Evolutionary conservation across 1,140 invertebrate species (phyloP), one percentile per base, ranked within the genome.

Genomic region (Apocrypta bakeri): DNA sequence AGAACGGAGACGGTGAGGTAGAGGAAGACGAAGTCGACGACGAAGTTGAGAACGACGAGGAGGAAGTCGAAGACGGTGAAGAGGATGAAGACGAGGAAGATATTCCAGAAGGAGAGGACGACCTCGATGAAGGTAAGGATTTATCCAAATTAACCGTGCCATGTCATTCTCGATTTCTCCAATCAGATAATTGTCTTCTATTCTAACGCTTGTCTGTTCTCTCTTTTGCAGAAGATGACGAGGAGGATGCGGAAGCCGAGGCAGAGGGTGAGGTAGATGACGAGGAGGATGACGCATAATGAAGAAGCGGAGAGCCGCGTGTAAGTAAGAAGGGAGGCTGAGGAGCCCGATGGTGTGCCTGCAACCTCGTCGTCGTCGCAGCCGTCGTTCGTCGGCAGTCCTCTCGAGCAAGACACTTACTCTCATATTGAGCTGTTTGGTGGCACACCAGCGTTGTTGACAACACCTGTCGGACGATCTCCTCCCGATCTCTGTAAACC

Each of bases 81-180:
- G 94, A 92, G 1, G 94, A 95, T 77, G 95, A 95, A 25, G 95
- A 95, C 9, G 94, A 95, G 27, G 94, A 95, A 31, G 94, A 94
- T 85, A 90, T 95, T 85, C 94, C 93, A 27, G 95, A 95, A 88
- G 94, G 93, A 74, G 95, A 95, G 84, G 94, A 95, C 61, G 95
- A 95, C 85, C 94, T 95, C 87, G 92, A 95, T 87, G 95, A 95
- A 87, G 94, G 93, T 81, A 93, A 94, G 91, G 93, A 93, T 93
- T 86, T 29, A 69, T 79, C 71, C 21, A 79, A 87, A 4, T 74
- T 29, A 82, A 56, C 63, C 27, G 25, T n/a, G n/a, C n/a, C n/a
- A n/a, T n/a, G n/a, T n/a, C n/a, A n/a, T n/a, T n/a, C n/a, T n/a
- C n/a, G n/a, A n/a, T n/a, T n/a, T n/a, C n/a, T n/a, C n/a, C n/a